Evolutionary conservation across 2,113 vertebrate genomes (phyloP).

Genomic region (Toxotes chatareus): DNA sequence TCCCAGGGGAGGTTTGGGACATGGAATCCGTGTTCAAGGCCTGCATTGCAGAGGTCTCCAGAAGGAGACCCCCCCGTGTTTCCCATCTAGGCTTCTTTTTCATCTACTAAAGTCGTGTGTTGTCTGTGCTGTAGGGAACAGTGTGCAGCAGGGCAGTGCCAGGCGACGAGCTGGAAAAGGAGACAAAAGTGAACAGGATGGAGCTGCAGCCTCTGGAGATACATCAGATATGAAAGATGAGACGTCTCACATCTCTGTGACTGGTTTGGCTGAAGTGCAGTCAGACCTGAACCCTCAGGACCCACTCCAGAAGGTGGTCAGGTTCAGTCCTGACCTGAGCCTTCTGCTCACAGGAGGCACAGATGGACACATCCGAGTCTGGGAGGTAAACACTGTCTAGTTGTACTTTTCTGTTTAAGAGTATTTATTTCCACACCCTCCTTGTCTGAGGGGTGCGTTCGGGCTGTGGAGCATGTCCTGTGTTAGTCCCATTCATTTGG

Average conservation of each 20-base stretch:
- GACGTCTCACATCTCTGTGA: constrained; percentile 81
- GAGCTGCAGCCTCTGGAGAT: constrained; percentile 11
- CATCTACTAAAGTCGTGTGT: background rate
- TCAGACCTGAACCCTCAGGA: constrained; percentile 90
- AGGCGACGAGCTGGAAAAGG: constrained; percentile 76
- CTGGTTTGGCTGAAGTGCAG: constrained; percentile 84
- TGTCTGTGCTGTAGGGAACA: constrained; percentile 63
- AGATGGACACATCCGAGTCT: constrained; percentile 90
- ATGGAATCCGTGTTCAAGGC: no score
- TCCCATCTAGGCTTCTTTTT: background rate
- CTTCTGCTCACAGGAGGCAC: constrained; percentile 91
- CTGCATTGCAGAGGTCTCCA: no score
- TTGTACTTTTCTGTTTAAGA: background rate
- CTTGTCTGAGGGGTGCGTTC: background rate
- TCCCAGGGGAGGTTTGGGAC: no score
- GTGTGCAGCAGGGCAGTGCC: constrained; percentile 52
- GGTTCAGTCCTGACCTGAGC: constrained; percentile 87
- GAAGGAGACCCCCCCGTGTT: no score
- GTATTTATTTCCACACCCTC: background rate
- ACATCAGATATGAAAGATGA: constrained; percentile 71
- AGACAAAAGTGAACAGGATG: constrained; percentile 53
- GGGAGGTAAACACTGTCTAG: constrained; percentile 87
- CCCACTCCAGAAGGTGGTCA: constrained; percentile 91
- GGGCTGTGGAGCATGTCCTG: background rate
- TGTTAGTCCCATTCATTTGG: background rate